phyloP scores from a whole-genome alignment of 2,113 vertebrate species.

The Melanerpes formicivorus region DNA sequence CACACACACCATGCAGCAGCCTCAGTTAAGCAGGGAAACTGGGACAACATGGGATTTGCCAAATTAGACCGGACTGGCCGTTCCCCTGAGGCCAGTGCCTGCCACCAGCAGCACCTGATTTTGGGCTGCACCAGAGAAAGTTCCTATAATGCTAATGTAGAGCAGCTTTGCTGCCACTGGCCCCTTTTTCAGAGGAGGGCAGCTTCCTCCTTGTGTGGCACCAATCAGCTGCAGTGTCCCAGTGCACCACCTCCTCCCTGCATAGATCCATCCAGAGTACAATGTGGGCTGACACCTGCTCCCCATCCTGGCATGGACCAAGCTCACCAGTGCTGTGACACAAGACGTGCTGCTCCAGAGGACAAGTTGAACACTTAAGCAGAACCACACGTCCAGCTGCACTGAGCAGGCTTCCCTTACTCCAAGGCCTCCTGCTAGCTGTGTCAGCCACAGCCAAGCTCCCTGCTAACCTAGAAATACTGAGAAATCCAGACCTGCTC shows the following conservation, averaged over 20 bases:
- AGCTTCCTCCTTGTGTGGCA: neutral
- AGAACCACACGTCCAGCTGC: neutral
- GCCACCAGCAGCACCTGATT: neutral
- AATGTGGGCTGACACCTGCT: neutral
- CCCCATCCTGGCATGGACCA: neutral
- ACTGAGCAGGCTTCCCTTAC: neutral
- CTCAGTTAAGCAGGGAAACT: slow-evolving; percentile 37
- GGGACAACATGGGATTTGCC: slow-evolving; percentile 43
- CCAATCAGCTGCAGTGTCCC: neutral
- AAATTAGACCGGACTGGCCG: slow-evolving; percentile 47
- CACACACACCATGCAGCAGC: neutral
- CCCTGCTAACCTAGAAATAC: neutral
- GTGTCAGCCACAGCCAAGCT: neutral
- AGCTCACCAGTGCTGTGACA: accelerated
- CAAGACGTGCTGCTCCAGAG: neutral
- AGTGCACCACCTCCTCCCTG: neutral
- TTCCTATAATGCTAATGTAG: slow-evolving; percentile 17
- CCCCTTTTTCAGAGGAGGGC: neutral
- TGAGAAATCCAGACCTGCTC: neutral
- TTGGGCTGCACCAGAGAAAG: neutral
- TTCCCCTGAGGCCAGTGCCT: slow-evolving; percentile 12
- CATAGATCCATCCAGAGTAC: neutral
- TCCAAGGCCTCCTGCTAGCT: neutral
- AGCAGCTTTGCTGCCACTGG: neutral
- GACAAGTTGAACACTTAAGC: neutral